Percentiles rank a stretch among this genome's conserved stretches.
Conservation (phyloP, 2,113 vertebrate genomes). For the Montifringilla adamsi region DNA sequence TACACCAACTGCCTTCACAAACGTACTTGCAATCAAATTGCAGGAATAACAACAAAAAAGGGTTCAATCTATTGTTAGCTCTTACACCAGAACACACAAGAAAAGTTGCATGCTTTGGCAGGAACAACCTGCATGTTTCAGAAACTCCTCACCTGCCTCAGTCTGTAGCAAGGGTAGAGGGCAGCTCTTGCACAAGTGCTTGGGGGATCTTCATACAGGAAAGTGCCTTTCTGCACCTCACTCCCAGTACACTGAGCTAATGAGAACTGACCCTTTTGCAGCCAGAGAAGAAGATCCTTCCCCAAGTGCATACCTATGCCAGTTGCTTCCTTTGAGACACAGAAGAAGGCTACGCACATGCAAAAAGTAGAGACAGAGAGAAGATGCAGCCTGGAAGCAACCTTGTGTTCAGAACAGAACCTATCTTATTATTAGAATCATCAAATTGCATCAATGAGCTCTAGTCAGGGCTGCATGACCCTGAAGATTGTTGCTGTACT, state of each 20-base stretch:
- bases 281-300: background rate
- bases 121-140: background rate
- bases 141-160: background rate
- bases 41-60: slow-evolving; percentile 32
- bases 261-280: background rate
- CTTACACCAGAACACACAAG: background rate
- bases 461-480: background rate
- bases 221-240: accelerated
- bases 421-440: background rate
- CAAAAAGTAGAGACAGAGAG: background rate
- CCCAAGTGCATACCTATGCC: accelerated
- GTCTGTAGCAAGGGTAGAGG: background rate
- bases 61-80: background rate
- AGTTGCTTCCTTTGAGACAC: background rate
- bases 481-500: background rate
- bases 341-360: accelerated
- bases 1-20: slow-evolving; percentile 20
- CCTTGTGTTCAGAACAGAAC: background rate
- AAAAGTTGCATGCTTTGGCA: background rate
- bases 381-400: background rate
- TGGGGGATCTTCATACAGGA: background rate
- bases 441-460: background rate
- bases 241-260: background rate
- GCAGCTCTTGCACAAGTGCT: background rate
- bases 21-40: slow-evolving; percentile 1